Evolutionary conservation across 2,888 invertebrate genomes (phyloP).

Genomic region (Spilosoma lubricipeda): DNA sequence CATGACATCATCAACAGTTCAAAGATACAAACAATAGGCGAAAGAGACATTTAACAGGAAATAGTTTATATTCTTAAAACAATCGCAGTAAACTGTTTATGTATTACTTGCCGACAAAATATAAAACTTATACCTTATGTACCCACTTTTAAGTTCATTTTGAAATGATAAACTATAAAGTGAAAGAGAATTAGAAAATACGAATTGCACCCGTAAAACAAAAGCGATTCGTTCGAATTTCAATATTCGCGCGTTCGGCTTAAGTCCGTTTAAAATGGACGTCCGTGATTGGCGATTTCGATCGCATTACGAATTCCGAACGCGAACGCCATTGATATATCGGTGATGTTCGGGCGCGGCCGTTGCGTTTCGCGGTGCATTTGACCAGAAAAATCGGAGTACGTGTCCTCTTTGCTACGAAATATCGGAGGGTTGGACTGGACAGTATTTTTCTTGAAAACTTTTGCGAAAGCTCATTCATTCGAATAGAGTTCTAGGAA

Average conservation of each 20-base stretch:
- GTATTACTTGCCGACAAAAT: constrained; percentile 40
- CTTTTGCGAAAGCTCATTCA: constrained; percentile 15
- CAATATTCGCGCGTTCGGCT: constrained; percentile 66
- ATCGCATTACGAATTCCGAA: constrained; percentile 77
- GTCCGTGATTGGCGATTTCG: constrained; percentile 77
- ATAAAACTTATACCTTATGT: constrained; percentile 47
- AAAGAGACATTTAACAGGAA: constrained; percentile 80
- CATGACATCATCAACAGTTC: constrained; percentile 75
- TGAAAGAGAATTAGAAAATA: constrained; percentile 40
- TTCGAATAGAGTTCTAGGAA: constrained; percentile 17
- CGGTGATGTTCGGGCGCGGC: constrained; percentile 71
- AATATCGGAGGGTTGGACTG: constrained; percentile 52
- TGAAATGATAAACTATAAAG: constrained; percentile 27
- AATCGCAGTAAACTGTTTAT: constrained; percentile 74
- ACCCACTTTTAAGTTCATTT: constrained; percentile 40
- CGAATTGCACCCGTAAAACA: constrained; percentile 72
- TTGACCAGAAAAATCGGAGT: constrained; percentile 82
- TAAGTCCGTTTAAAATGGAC: constrained; percentile 73
- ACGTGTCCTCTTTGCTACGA: constrained; percentile 66
- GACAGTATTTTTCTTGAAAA: constrained; percentile 42
- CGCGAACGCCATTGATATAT: constrained; percentile 81
- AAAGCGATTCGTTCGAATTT: constrained; percentile 74
- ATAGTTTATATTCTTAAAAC: constrained; percentile 82
- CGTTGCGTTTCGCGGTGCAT: constrained; percentile 69
- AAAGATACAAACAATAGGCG: constrained; percentile 77